Evolutionary conservation across 1,140 invertebrate species (phyloP), one percentile per base, ranked within the genome.

Genomic region (Amyelois transitella): DNA sequence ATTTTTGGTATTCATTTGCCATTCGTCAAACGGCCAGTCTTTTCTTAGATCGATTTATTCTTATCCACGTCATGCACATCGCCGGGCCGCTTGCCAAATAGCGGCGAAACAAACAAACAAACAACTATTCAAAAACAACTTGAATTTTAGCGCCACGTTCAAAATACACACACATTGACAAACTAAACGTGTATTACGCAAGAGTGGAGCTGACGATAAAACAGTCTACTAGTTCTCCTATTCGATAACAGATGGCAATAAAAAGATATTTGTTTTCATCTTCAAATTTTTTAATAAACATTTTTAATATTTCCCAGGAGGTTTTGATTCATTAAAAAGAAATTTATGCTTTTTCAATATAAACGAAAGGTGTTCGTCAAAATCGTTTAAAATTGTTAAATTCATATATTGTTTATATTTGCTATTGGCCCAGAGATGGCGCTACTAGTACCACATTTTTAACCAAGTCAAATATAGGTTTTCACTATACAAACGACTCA

Each of bases 131-230:
- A 48, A 21, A 45, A 48, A 20, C 19, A 48, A 20, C 20, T 48
- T 48, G n/a, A 48, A 48, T 20, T 48, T 48, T 48, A 38, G 75
- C 77, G 73, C 67, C 68, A 72, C 59, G 66, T 71, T 65, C 55
- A 6, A 24, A 20, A 82, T n/a, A n/a, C 73, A 43, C 80, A 81
- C 79, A 81, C 79, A 76, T 61, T 12, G 10, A 62, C 10, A 65
- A 55, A 12, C 7, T 8, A 22, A 51, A 45, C 32, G 38, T 53
- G 20, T 54, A 43, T 45, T 61, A 51, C 60, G 45, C 49, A 54
- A 62, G 25, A 12, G 51, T 45, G 22, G 52, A 45, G 24, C 12
- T 19, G 66, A 64, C 56, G 71, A 60, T 84, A 77, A 81, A 82
- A 60, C 77, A 82, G 83, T 67, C 0, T 25, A 7, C 2, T 25